Base-by-base conservation (phyloP, 1,140 invertebrate species). In the Metaphire vulgaris region DNA sequence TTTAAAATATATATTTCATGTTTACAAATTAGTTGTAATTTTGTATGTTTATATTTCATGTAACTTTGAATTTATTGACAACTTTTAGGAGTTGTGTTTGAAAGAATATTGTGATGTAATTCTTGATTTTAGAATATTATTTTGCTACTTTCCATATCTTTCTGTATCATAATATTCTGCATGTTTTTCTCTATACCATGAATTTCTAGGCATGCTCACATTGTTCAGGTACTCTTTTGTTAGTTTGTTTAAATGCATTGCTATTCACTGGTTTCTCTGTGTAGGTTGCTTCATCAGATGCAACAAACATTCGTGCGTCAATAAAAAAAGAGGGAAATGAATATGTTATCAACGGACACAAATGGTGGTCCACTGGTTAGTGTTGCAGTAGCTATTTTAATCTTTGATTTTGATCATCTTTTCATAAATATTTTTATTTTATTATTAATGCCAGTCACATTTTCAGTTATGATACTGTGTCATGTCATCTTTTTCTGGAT, bases 231-330 rank as follows among this genome's bases (percentile, higher is more conserved):
- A n/a, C n/a, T n/a, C n/a, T n/a, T n/a, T n/a, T n/a, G n/a, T n/a
- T n/a, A n/a, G n/a, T n/a, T n/a, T n/a, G n/a, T 12, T 72, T 16
- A 72, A 34, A 12, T 12, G 16, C 16, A 28, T 32, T 32, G 16
- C 16, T 21, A 65, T 56, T 56, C 16, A 65, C 26, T 56, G 33
- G 26, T 12, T 34, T 28, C n/a, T 56, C 31, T 41, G 34, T 78
- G 12, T 71, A 86, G 85, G 87, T 88, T 1, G 87, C 87, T 0
- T 87, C 86, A 1, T 87, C 86, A 70, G 87, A 88, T 82, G 87
- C 87, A 34, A 87, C 86, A 21, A 88, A 88, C 77, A 88, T 88
- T 77, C 81, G 86, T 74, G 79, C 85, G 15, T 85, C 83, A 1
- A 87, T 88, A 64, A 77, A 79, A 6, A 77, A 82, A 74, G 84